Evolutionary conservation across 1,140 invertebrate species (phyloP), one percentile per base, ranked within the genome.

Genomic region (Penaeus vannamei): DNA sequence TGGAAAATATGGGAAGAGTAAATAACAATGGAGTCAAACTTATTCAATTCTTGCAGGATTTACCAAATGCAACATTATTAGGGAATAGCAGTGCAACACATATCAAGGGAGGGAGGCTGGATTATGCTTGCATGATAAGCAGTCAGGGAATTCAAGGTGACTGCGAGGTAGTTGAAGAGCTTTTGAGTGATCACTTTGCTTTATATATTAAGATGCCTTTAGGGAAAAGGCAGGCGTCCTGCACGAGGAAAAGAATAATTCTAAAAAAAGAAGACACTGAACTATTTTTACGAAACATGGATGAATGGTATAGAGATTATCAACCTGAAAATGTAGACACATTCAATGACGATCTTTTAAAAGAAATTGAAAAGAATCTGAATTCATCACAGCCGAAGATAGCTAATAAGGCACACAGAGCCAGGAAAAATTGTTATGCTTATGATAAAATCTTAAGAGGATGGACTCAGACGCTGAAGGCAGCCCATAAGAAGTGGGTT

Each of bases 101-200:
- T 53, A 7, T 12, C 5, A 17, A 23, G 79, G 79, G 79, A 20
- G 14, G 36, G 36, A 14, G 77, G 42, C 29, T 12, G 23, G 77
- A 36, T 80, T 80, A 80, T 80, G 77, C 77, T 19, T 80, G 77
- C 53, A n/a, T n/a, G n/a, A n/a, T n/a, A n/a, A n/a, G n/a, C n/a
- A n/a, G n/a, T n/a, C n/a, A n/a, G n/a, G n/a, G 14, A 80, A 80
- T 42, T 14, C 77, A 36, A 29, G 46, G 29, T 12, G 77, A 17
- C 4, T 80, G 77, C 29, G 46, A 36, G 77, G 32, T 32, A 8
- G 46, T 32, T 80, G 77, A 8, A 32, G n/a, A 80, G n/a, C 23
- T 26, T 22, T 32, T 80, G 42, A 80, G 77, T 80, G 77, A 80
- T 36, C 77, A 26, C 42, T 17, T 80, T 80, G 36, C 77, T 42